phyloP scores from a whole-genome alignment of 1,140 invertebrate genomes.

The Aporrectodea caliginosa region DNA sequence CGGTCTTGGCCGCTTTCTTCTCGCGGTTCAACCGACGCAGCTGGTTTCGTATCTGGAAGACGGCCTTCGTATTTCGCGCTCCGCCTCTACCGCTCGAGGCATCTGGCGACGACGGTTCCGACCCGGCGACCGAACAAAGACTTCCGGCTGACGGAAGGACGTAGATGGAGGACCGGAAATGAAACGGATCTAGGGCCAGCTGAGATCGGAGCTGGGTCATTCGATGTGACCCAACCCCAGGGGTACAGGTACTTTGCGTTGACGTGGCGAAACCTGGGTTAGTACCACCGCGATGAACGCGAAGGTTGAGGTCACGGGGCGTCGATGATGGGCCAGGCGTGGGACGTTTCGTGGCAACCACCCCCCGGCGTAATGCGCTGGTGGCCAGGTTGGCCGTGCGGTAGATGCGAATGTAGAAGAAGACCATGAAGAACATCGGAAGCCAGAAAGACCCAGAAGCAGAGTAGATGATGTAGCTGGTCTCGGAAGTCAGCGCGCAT shows the following conservation, averaged over 20 bases:
- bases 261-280: neutral
- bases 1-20: slow-evolving; percentile 32
- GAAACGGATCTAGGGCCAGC: no score
- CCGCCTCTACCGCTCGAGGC: neutral
- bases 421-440: slow-evolving; percentile 91
- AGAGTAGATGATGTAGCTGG: slow-evolving; percentile 85
- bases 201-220: no score
- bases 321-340: neutral
- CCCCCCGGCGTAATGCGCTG: slow-evolving; percentile 40
- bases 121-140: no score
- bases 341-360: slow-evolving; percentile 51
- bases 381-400: slow-evolving; percentile 80
- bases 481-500: slow-evolving; percentile 77
- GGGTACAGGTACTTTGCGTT: no score
- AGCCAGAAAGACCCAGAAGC: slow-evolving; percentile 89
- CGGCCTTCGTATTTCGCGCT: neutral
- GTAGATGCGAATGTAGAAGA: slow-evolving; percentile 93
- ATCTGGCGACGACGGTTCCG: neutral
- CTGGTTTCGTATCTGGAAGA: neutral
- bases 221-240: no score
- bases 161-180: no score
- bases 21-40: slow-evolving; percentile 26
- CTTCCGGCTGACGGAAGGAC: no score
- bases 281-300: neutral
- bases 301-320: neutral